A percentile compares a stretch with the other conserved stretches of the same genome.
These are phyloP conservation scores for Spilarctia lutea DNA, from an alignment of 2,888 invertebrate species.

Conservation along the genomic window DNA sequence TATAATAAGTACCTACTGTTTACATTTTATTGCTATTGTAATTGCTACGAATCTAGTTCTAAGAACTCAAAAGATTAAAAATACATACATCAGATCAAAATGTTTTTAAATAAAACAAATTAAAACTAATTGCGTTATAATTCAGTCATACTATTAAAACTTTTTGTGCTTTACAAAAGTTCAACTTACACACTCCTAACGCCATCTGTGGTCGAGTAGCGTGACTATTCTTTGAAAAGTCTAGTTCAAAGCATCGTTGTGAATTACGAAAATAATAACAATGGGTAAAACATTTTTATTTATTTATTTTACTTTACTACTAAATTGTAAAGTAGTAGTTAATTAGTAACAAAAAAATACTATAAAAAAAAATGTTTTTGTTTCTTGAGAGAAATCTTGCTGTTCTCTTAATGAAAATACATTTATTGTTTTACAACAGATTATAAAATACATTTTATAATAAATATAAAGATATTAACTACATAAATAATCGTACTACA, in stretches of 20 bases:
- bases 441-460: no score
- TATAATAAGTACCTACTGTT: background rate
- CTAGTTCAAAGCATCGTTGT: background rate
- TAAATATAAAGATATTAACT: no score
- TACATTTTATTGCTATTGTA: background rate
- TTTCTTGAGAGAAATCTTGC: no score
- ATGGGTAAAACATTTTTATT: no score
- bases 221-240: conserved; percentile 52
- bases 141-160: background rate
- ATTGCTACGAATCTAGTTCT: background rate
- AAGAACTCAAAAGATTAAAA: background rate
- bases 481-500: no score
- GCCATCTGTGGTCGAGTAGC: conserved; percentile 81
- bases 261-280: no score
- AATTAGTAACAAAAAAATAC: no score
- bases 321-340: no score
- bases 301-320: no score
- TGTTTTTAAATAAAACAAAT: background rate
- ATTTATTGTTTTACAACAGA: no score
- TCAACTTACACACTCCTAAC: conserved; percentile 53
- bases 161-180: background rate
- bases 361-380: no score
- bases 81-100: background rate
- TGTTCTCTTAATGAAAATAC: no score
- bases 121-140: background rate